phyloP scores from a whole-genome alignment of 1,140 invertebrate species.

The Lerema accius region DNA sequence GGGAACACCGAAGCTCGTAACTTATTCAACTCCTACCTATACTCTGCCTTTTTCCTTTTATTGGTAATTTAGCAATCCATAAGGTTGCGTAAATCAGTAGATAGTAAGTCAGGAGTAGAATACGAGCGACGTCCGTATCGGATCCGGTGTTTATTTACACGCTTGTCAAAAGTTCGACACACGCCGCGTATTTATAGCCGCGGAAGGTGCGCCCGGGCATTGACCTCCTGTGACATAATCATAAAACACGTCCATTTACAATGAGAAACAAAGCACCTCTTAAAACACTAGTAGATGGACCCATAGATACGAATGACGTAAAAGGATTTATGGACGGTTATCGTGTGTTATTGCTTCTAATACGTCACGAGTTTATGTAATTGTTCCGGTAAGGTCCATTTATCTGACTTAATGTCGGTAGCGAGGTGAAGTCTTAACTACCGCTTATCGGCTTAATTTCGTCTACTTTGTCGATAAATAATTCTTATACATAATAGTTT shows the following conservation, averaged over 20 bases:
- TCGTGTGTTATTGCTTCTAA: slow-evolving; percentile 42
- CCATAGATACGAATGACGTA: slow-evolving; percentile 49
- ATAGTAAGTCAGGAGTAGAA: neutral
- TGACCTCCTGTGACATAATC: slow-evolving; percentile 76
- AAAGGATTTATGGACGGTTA: slow-evolving; percentile 57
- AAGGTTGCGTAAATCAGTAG: slow-evolving; percentile 44
- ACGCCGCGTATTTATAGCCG: slow-evolving; percentile 68
- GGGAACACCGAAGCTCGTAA: too few relatives aligned
- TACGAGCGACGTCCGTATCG: slow-evolving; percentile 50
- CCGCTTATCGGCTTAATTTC: slow-evolving; percentile 1
- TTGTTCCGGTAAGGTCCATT: slow-evolving; percentile 18
- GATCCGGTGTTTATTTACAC: slow-evolving; percentile 69
- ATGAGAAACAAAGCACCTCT: slow-evolving; percentile 52
- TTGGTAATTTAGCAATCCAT: neutral
- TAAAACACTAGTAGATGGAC: slow-evolving; percentile 50
- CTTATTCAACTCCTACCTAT: too few relatives aligned
- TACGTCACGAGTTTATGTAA: slow-evolving; percentile 34
- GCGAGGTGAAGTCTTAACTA: neutral
- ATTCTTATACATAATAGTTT: neutral
- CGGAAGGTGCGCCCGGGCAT: slow-evolving; percentile 73
- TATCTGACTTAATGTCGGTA: neutral
- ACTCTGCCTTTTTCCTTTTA: too few relatives aligned
- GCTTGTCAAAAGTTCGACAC: slow-evolving; percentile 78
- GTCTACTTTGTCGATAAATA: neutral
- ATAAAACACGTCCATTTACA: slow-evolving; percentile 63